Percentiles rank a stretch among this genome's conserved stretches.
Conservation (phyloP, 2,797 vertebrate species). For the Rhabdophis nuchalis region DNA sequence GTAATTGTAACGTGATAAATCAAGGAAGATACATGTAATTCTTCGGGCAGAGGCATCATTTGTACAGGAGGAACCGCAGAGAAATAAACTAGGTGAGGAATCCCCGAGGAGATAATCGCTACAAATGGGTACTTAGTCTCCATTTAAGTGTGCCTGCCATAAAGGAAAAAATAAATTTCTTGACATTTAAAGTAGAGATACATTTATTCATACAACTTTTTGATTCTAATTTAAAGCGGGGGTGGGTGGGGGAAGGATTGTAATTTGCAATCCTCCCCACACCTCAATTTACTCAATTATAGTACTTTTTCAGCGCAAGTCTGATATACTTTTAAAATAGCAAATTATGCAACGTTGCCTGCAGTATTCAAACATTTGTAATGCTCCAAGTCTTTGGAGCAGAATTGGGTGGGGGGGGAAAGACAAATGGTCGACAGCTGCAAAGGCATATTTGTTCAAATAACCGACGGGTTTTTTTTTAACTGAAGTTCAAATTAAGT, state of each 20-base stretch:
- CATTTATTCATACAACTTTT: not conserved
- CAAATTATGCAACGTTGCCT: not conserved
- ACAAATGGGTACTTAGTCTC: not conserved
- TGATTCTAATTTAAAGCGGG: not conserved
- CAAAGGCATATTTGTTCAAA: not conserved
- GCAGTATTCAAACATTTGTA: not conserved
- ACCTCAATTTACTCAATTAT: not conserved
- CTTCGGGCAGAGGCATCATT: not conserved
- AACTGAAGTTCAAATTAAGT: not conserved
- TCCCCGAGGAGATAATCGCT: not conserved
- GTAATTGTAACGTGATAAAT: not conserved
- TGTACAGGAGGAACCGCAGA: not conserved
- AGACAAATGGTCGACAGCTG: slow-evolving; percentile 18
- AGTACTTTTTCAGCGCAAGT: not conserved
- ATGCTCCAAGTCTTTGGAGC: not conserved
- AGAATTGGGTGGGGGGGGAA: not conserved
- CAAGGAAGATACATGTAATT: not conserved
- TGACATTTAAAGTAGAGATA: not conserved
- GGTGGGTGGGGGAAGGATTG: not conserved
- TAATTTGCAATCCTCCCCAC: not conserved
- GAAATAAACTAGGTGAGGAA: not conserved
- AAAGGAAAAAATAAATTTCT: not conserved
- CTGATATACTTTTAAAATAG: not conserved
- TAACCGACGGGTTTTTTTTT: not conserved
- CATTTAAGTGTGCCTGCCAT: not conserved